Base-by-base conservation (phyloP, 2,797 vertebrate genomes). In the Pseudomugil tenellus region DNA sequence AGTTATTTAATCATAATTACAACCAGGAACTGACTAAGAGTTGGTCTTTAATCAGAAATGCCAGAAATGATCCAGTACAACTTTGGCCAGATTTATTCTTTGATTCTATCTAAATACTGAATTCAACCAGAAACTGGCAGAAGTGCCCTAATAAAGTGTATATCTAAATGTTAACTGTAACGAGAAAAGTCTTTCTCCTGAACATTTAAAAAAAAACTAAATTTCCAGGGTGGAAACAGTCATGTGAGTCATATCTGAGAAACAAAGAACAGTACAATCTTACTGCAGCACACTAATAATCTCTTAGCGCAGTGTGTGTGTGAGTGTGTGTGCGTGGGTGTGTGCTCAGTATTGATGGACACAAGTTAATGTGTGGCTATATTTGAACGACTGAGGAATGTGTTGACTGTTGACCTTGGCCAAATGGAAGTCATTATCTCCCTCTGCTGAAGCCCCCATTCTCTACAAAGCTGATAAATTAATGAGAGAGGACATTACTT, bases 321-420 rank as follows among this genome's bases (percentile, higher is more conserved):
- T 71, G 63, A 58, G 29, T 54, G 59, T 67, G 72, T 55, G 72
- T 49, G 72, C 65, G 63, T 29, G 39, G 34, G 43, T 63, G 74
- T 62, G 57, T 55, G 51, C 49, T 55, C 48, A 65, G 49, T 80
- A 64, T 68, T 72, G 70, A 76, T 67, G 70, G 65, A 79, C 73
- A 76, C 43, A 58, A 83, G 91, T 91, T 92, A 90, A 90, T 91
- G 89, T 90, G 87, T 90, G 84, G 74, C 85, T 86, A 80, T 88
- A 90, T 89, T 90, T 91, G 85, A 91, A 90, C 89, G 74, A 91
- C 91, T 85, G 85, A 89, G 90, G 91, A 91, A 91, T 91, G 90
- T 85, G 90, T 89, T 89, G 87, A 90, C 84, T 91, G 90, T 91
- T 92, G 90, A 89, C 90, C 89, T 89, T 91, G 90, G 88, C 86